phyloP scores from a whole-genome alignment of 2,888 invertebrate species.

The Acrocera orbiculus region DNA sequence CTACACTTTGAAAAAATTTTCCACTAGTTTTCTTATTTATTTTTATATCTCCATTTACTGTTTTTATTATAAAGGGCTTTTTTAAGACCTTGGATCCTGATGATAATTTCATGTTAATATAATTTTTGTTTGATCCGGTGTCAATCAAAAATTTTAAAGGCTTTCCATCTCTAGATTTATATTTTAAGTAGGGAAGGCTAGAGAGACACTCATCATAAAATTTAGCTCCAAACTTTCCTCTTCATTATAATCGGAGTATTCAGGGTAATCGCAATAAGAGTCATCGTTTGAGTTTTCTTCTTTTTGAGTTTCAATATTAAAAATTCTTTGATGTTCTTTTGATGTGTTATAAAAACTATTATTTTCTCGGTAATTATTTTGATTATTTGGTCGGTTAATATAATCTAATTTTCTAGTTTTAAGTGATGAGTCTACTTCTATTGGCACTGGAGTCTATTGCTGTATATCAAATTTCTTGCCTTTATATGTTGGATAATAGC shows the following conservation, averaged over 20 bases:
- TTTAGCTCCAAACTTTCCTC: slow-evolving; percentile 5
- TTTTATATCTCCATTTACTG: slow-evolving; percentile 3
- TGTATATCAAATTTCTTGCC: no score
- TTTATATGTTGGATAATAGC: no score
- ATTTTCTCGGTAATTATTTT: no score
- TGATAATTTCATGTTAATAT: slow-evolving; percentile 1
- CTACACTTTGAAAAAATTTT: slow-evolving; percentile 6
- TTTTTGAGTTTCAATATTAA: no score
- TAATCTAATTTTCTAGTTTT: no score
- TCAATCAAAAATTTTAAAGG: slow-evolving; percentile 5
- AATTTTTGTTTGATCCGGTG: slow-evolving; percentile 6
- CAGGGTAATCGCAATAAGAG: no score
- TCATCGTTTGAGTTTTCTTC: no score
- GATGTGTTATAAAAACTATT: no score
- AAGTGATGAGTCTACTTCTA: no score
- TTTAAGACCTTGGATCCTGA: not conserved
- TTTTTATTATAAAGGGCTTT: slow-evolving; percentile 2
- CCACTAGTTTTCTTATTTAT: slow-evolving; percentile 4
- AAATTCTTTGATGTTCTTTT: no score
- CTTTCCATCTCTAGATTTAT: not conserved
- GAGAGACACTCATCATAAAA: slow-evolving; percentile 8
- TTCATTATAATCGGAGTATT: not conserved
- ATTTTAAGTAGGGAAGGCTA: slow-evolving; percentile 9
- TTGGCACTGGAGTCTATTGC: no score
- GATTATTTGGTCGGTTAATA: no score